Percentiles rank a stretch among this genome's conserved stretches.
Conservation (phyloP, 2,113 vertebrate genomes). For the Amblyopsis rosae region DNA sequence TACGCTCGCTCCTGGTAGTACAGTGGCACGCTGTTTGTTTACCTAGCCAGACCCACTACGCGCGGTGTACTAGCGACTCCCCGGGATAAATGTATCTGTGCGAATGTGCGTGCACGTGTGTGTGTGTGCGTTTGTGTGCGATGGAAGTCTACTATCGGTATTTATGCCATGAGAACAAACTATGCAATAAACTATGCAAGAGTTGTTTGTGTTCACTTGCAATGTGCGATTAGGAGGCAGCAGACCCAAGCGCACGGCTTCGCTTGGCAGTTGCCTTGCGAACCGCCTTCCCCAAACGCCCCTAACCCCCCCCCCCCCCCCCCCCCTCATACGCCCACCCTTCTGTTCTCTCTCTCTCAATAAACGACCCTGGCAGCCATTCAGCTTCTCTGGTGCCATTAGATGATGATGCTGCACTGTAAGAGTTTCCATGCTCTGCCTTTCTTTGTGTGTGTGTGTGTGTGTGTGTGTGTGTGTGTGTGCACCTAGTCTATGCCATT, state of each 20-base stretch:
- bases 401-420: constrained; percentile 60
- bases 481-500: constrained; percentile 5
- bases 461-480: constrained; percentile 4
- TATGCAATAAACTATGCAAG: constrained; percentile 28
- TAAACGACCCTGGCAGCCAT: constrained; percentile 54
- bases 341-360: constrained; percentile 54
- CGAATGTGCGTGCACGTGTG: constrained; percentile 14
- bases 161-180: constrained; percentile 21
- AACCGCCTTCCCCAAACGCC: not conserved
- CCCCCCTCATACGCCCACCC: constrained; percentile 40
- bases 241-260: constrained; percentile 36
- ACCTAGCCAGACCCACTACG: constrained; percentile 41
- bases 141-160: not conserved
- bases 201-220: constrained; percentile 30
- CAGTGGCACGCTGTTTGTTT: constrained; percentile 64
- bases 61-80: constrained; percentile 34
- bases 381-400: constrained; percentile 56
- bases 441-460: constrained; percentile 36
- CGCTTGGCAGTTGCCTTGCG: constrained; percentile 34
- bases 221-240: constrained; percentile 35
- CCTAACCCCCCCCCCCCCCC: not conserved
- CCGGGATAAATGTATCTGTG: constrained; percentile 10
- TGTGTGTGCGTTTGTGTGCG: not conserved
- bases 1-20: not conserved
- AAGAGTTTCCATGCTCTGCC: constrained; percentile 66